Evolutionary conservation across 2,888 invertebrate species (phyloP), one percentile per base, ranked within the genome.

Genomic region (Drosophila merina): DNA sequence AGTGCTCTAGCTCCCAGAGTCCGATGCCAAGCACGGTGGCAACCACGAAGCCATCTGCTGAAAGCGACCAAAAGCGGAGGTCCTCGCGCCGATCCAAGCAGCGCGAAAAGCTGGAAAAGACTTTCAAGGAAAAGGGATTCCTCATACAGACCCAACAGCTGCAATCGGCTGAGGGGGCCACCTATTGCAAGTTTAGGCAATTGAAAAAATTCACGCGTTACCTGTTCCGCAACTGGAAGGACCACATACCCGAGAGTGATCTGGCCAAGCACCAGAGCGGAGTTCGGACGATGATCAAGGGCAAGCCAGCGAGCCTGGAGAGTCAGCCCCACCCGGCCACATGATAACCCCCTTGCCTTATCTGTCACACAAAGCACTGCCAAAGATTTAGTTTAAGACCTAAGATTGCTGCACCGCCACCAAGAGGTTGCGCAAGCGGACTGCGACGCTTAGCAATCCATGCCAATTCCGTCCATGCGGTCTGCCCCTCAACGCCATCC

Each of bases 141-240:
- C 92, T 98, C 50, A 97, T 98, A 59, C 97, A 98, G 90, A 98
- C 97, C 0, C 97, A 98, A 90, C 97, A 98, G 89, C 92, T 97
- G 54, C 97, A 97, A 89, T 97, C 97, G 0, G 97, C 97, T 0
- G 97, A 98, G 89, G 97, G 97, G 0, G 97, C 97, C 0, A 97
- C 97, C 0, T 98, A 97, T 88, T 98, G 98, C 91, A 98, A 98
- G 91, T 98, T 98, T 89, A 92, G 97, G 49, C 97, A 98, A 89
- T 92, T 98, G 28, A 93, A 97, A 74, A 98, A 98, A 90, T 97
- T 98, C 89, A 98, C 98, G 0, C 93, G 97, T 55, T 98, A 98
- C 89, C 92, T 98, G 72, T 97, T 97, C 86, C 93, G 97, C 80
- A 97, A 97, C 89, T 98, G 97, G 97, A 97, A 97, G 91, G 97